These are phyloP conservation scores for Acrobasis consociella DNA, from an alignment of 2,888 invertebrate genomes.

Conservation along the genomic window DNA sequence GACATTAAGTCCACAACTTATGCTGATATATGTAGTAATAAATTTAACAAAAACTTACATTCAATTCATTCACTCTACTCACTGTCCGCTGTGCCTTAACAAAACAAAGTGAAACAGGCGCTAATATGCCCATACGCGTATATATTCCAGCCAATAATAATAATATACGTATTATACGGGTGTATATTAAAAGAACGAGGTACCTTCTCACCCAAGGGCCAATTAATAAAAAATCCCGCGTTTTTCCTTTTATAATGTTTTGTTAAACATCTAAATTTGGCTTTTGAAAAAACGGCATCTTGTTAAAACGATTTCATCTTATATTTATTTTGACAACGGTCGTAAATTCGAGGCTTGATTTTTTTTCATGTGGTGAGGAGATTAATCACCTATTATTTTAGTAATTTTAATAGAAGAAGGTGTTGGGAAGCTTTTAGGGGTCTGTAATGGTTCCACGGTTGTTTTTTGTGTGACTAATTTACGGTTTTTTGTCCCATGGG, in stretches of 20 bases:
- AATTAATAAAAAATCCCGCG: conserved; percentile 65
- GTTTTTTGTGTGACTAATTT: conserved; percentile 21
- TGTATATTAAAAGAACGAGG: conserved; percentile 41
- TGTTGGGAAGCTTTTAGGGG: conserved; percentile 55
- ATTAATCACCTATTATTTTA: conserved; percentile 77
- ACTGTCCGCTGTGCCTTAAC: conserved; percentile 45
- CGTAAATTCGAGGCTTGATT: conserved; percentile 56
- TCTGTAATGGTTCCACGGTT: conserved; percentile 24
- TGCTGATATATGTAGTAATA: not conserved
- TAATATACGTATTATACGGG: conserved; percentile 32
- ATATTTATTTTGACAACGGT: conserved; percentile 74
- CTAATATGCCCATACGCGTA: conserved; percentile 54
- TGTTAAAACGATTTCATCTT: conserved; percentile 55
- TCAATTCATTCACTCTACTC: conserved; percentile 31
- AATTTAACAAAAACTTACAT: not conserved
- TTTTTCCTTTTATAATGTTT: conserved; percentile 66
- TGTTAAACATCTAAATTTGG: conserved; percentile 81
- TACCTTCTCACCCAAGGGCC: conserved; percentile 58
- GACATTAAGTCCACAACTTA: no score
- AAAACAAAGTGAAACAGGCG: conserved; percentile 56
- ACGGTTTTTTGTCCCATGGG: conserved; percentile 5
- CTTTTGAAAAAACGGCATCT: conserved; percentile 47
- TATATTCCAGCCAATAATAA: conserved; percentile 58
- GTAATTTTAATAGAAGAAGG: conserved; percentile 75
- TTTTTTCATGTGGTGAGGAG: conserved; percentile 61